phyloP scores from a whole-genome alignment of 2,797 vertebrate species.

The Brachyalestes nurse region DNA sequence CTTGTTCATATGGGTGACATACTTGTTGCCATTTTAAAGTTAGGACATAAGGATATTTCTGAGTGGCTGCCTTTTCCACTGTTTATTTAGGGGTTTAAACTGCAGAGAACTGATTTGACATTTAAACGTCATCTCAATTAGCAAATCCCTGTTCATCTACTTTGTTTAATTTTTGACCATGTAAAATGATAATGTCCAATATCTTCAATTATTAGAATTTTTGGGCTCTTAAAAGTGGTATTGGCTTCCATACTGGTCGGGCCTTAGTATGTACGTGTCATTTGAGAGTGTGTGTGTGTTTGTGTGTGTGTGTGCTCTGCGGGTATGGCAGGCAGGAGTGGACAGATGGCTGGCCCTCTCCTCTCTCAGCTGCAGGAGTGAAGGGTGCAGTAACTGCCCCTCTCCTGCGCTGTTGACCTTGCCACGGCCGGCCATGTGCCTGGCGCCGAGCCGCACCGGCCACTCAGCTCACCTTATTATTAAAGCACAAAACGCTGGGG shows the following conservation, averaged over 20 bases:
- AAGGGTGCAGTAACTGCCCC: conserved; percentile 85
- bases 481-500: conserved; percentile 81
- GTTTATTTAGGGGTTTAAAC: too few relatives aligned
- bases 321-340: conserved; percentile 74
- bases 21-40: too few relatives aligned
- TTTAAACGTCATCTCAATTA: neutral
- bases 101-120: neutral
- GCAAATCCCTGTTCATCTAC: too few relatives aligned
- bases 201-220: neutral
- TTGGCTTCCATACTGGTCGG: neutral
- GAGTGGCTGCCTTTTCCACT: too few relatives aligned
- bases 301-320: conserved; percentile 83
- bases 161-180: too few relatives aligned
- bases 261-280: conserved; percentile 58
- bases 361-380: conserved; percentile 80
- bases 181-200: neutral
- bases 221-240: neutral
- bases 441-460: conserved; percentile 83
- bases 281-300: conserved; percentile 79
- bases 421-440: conserved; percentile 83
- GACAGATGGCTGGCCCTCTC: conserved; percentile 81
- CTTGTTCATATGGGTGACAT: too few relatives aligned
- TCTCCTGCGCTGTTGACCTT: conserved; percentile 86
- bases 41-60: too few relatives aligned
- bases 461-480: conserved; percentile 84